Base-by-base conservation (phyloP, 2,113 vertebrate genomes). In the Nannobrachium achirus region DNA sequence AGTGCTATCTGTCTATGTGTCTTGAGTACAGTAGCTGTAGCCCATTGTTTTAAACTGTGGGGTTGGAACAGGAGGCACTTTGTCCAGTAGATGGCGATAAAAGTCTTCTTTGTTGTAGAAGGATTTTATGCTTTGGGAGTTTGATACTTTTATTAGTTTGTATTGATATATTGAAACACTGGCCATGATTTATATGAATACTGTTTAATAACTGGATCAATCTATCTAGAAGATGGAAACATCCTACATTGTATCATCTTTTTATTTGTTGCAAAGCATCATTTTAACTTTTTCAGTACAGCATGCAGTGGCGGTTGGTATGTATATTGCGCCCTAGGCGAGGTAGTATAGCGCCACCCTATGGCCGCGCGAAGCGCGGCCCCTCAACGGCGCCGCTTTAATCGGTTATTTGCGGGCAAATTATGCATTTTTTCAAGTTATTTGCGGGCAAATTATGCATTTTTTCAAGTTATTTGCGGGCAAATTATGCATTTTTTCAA, bases 1-100 rank as follows among this genome's bases (percentile, higher is more conserved):
- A 61, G 10, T 44, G 10, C 42, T 61, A 61, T 3, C 18, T 11
- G 6, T 44, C 3, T 7, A 39, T 3, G 9, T 39, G 7, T 6
- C 20, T 6, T 42, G 33, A 14, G 42, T 8, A 8, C 16, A 52
- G 19, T 18, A n/a, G n/a, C n/a, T n/a, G n/a, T 7, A 38, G 1
- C 44, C 10, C 7, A 44, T 44, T 14, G 8, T 16, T 44, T 56
- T 0, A 7, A 4, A n/a, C 8, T 10, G 0, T 59, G 11, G 56
- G 63, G 33, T 16, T 18, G 5, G 7, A 3, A 39, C 6, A 0
- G 10, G 14, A 10, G 64, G 69, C 0, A 3, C 6, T 33, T 33
- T 20, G 8, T 73, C 83, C 89, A 90, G 86, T 85, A 88, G 92
- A 71, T 74, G 89, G 85, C 78, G 33, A 6, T 73, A 69, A 51